Evolutionary conservation across 2,113 vertebrate genomes (phyloP).

Genomic region (Lontra canadensis): DNA sequence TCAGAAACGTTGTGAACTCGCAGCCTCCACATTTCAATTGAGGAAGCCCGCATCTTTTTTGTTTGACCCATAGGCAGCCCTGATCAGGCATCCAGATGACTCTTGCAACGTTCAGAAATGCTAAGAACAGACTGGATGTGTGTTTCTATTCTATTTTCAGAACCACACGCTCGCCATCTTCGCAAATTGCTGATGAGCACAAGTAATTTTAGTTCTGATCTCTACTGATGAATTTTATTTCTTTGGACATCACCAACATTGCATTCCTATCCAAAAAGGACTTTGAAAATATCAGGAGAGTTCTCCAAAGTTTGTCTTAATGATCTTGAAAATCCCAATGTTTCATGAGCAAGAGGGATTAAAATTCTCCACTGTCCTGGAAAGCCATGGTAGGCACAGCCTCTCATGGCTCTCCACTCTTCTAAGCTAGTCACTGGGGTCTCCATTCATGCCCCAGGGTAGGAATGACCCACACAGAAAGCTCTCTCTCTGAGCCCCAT

Average conservation of each 20-base stretch:
- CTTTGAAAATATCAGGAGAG: neutral
- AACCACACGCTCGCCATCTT: neutral
- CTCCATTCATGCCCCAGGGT: neutral
- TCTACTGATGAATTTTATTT: conserved; percentile 14
- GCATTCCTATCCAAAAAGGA: neutral
- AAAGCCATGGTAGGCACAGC: neutral
- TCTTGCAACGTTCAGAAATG: neutral
- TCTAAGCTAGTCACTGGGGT: neutral
- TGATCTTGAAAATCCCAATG: neutral
- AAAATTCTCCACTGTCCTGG: neutral
- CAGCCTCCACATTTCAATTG: neutral
- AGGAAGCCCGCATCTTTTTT: neutral
- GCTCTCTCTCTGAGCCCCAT: neutral
- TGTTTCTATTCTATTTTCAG: conserved; percentile 50
- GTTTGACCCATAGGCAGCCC: neutral
- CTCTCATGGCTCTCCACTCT: rapidly evolving
- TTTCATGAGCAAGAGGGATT: neutral
- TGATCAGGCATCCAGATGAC: neutral
- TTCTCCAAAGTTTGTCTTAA: neutral
- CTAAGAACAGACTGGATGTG: neutral
- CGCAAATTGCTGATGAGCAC: conserved; percentile 46
- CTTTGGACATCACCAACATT: neutral
- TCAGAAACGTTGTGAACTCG: neutral
- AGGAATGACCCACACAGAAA: no score
- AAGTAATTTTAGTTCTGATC: conserved; percentile 51